Conservation (phyloP, 2,888 invertebrate genomes). For the Eupithecia inturbata region DNA sequence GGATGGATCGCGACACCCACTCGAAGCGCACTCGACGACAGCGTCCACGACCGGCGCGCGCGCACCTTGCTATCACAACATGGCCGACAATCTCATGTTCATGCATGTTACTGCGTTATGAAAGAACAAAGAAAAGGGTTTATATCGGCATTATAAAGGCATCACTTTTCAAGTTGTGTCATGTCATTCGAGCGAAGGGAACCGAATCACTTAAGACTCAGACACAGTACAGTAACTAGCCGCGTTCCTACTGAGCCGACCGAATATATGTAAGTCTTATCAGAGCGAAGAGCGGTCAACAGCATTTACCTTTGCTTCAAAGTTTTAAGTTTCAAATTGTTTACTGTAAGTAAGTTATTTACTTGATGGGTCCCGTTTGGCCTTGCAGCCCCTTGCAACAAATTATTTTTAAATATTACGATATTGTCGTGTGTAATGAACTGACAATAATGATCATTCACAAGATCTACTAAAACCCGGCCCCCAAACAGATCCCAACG, state of each 20-base stretch:
- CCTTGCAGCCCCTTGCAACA: too few relatives aligned
- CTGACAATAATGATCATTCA: neutral
- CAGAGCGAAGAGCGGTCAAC: neutral
- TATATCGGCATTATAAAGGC: neutral
- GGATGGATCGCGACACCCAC: conserved; percentile 50
- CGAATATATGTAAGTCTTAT: neutral
- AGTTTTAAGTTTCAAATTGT: too few relatives aligned
- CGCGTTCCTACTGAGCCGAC: neutral
- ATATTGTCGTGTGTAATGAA: neutral
- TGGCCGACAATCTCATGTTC: conserved; percentile 30
- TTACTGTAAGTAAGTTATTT: too few relatives aligned
- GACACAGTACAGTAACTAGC: neutral
- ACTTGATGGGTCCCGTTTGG: too few relatives aligned
- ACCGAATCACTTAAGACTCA: neutral
- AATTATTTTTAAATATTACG: too few relatives aligned
- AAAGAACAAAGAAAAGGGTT: neutral
- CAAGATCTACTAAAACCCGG: neutral
- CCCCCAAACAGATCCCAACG: neutral
- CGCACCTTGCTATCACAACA: conserved; percentile 51
- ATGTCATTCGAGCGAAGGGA: neutral
- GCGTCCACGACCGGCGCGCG: conserved; percentile 55
- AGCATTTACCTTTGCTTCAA: neutral
- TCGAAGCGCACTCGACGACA: conserved; percentile 44
- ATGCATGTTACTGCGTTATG: neutral
- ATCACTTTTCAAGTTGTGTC: neutral